Percentiles rank a stretch among this genome's conserved stretches.
Conservation (phyloP, 2,797 vertebrate species). For the Arnoldichthys spilopterus region DNA sequence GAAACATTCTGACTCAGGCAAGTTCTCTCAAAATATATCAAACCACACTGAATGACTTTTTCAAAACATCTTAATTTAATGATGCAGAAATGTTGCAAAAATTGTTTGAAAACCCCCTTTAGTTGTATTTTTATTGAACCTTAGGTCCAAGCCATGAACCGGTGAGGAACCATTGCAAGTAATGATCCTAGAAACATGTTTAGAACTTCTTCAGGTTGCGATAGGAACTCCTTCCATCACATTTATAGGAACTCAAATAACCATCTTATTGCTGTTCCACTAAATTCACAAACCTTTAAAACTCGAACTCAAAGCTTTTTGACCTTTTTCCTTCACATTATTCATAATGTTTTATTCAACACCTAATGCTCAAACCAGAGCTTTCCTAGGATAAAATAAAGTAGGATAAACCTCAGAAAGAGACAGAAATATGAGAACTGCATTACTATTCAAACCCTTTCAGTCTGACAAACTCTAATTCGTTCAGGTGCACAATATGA, state of each 20-base stretch:
- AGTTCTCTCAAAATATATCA: no score
- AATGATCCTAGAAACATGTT: no score
- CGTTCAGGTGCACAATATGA: neutral
- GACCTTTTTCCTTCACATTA: neutral
- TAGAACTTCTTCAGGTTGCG: no score
- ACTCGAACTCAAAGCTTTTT: neutral
- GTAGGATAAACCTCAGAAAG: neutral
- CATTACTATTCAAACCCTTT: neutral
- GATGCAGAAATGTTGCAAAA: no score
- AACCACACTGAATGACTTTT: no score
- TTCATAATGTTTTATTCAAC: conserved; percentile 14
- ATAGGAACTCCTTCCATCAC: no score
- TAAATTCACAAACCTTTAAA: neutral
- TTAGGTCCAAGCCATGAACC: no score
- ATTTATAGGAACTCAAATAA: neutral
- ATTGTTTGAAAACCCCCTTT: no score
- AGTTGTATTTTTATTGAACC: no score
- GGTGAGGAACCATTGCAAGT: no score
- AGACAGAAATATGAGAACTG: neutral
- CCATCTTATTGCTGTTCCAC: neutral
- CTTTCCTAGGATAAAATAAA: conserved; percentile 4
- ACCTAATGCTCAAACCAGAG: neutral
- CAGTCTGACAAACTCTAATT: neutral
- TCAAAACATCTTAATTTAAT: no score
- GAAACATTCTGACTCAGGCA: no score